A percentile compares a stretch with the other conserved stretches of the same genome.
Evolutionary conservation across 2,797 vertebrate species (phyloP).

Genomic region (Halcyon smyrnensis): DNA sequence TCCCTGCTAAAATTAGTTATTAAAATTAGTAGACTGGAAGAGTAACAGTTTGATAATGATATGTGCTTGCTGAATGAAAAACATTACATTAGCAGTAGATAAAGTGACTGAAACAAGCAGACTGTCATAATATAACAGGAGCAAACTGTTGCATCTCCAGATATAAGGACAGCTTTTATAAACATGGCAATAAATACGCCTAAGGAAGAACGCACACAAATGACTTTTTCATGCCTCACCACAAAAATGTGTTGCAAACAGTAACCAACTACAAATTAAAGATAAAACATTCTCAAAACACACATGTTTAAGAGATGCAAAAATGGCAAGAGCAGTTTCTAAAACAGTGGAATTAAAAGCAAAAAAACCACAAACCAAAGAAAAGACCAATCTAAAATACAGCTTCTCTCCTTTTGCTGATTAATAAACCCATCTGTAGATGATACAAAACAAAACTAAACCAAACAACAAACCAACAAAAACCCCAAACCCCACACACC

Average conservation of each 20-base stretch:
- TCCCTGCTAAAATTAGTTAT: background rate
- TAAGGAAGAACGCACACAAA: background rate
- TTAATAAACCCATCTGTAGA: background rate
- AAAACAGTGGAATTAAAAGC: background rate
- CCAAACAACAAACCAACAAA: background rate
- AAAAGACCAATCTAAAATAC: background rate
- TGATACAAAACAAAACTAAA: background rate
- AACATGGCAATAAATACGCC: background rate
- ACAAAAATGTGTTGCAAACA: background rate
- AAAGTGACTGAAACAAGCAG: background rate
- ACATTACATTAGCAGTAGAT: background rate
- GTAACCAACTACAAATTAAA: background rate
- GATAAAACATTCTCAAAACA: background rate
- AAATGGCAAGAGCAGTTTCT: background rate
- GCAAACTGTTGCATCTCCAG: background rate
- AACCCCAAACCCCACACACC: accelerated
- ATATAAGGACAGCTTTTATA: background rate
- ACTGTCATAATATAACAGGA: background rate
- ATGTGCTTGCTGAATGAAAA: background rate
- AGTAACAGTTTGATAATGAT: background rate
- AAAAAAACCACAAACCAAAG: background rate
- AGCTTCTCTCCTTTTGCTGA: background rate
- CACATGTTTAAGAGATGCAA: background rate
- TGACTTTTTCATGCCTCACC: background rate
- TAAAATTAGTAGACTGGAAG: background rate